Evolutionary conservation across 2,797 vertebrate species (phyloP), one percentile per base, ranked within the genome.

Genomic region (Morus bassanus): DNA sequence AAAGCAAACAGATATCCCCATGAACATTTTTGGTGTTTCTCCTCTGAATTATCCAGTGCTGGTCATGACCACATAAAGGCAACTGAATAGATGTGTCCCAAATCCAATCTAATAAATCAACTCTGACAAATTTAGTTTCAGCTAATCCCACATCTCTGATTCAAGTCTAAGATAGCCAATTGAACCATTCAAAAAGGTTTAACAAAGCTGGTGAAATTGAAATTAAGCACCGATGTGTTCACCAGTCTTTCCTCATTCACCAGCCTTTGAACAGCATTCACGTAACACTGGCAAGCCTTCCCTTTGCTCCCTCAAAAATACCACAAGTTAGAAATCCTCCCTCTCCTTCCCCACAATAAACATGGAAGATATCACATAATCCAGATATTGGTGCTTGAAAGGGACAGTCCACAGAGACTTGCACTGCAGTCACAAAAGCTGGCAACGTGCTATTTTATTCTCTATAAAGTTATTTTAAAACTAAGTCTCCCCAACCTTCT

Each of bases 1-100:
- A 65, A 64, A 65, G 28, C 46, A 72, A 85, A 45, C 9, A 43
- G 51, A 63, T 65, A 75, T 14, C 7, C 46, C 46, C n/a, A 15
- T 2, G 5, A 78, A 69, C 51, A 31, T 16, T 37, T 33, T 5
- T 22, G 16, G 24, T 24, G 21, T 37, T 78, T 50, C 57, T 91
- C 61, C 68, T 54, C 60, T 0, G 1, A 70, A 51, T 33, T 63
- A 65, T 0, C 43, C 1, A 0, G 4, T 13, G 28, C 59, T 69
- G 41, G 51, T 59, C 31, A 22, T 3, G 24, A 73, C 10, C 57
- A 43, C 4, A 30, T 7, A 31, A 75, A 91, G 24, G 23, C 31
- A 93, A 35, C 18, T 13, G 17, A 88, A 57, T 14, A 72, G 45
- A 53, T 21, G 25, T 3, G 17, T 37, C 88, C 63, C 70, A 80